Evolutionary conservation across 2,113 vertebrate genomes (phyloP).

Genomic region (Echinops telfairi): DNA sequence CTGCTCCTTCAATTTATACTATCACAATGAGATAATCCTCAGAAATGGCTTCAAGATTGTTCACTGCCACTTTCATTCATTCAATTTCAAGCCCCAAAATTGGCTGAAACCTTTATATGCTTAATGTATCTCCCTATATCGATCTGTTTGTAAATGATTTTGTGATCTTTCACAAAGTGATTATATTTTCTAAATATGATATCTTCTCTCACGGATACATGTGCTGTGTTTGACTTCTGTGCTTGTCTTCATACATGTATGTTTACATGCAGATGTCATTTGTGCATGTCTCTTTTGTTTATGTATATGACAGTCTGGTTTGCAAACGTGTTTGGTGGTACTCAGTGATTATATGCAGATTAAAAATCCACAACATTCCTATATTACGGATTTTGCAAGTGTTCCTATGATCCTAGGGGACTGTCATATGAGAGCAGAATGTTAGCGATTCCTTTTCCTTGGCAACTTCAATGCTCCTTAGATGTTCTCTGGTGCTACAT

Average conservation of each 20-base stretch:
- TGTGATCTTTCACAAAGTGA: background rate
- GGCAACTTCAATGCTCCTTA: background rate
- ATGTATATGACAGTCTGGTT: background rate
- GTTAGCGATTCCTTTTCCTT: conserved; percentile 55
- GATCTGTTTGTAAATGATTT: background rate
- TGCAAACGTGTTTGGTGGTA: background rate
- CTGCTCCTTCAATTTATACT: background rate
- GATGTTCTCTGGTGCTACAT: background rate
- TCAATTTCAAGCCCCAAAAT: background rate
- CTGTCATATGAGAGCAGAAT: background rate
- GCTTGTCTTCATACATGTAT: background rate
- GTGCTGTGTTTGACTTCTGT: background rate
- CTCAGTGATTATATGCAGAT: background rate
- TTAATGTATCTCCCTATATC: background rate
- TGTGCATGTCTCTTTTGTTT: background rate
- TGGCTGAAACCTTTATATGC: background rate
- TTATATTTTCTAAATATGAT: background rate
- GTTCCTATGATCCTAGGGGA: background rate
- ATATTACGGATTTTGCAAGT: background rate
- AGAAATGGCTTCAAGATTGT: background rate
- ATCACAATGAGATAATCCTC: background rate
- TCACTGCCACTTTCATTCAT: background rate
- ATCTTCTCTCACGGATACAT: background rate
- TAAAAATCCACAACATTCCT: background rate
- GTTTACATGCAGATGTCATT: background rate